phyloP scores from a whole-genome alignment of 2,113 vertebrate species.

The Amblyopsis rosae region DNA sequence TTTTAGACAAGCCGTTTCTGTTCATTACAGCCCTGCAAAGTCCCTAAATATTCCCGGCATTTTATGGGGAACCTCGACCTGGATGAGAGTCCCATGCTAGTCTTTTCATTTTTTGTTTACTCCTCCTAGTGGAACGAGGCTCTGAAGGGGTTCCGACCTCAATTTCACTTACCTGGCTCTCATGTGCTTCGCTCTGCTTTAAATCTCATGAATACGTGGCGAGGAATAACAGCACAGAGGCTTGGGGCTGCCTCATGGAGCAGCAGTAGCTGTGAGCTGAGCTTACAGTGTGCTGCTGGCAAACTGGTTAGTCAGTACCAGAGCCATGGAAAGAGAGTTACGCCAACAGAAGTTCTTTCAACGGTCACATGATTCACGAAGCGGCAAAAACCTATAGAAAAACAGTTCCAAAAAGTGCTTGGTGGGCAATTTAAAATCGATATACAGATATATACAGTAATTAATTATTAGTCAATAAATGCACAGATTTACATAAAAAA shows the following conservation, averaged over 20 bases:
- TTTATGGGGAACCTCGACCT: slow-evolving; percentile 22
- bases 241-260: neutral
- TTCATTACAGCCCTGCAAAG: slow-evolving; percentile 1
- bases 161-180: slow-evolving; percentile 46
- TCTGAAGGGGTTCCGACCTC: slow-evolving; percentile 53
- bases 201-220: slow-evolving; percentile 50
- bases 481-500: no score
- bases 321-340: no score
- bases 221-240: slow-evolving; percentile 36
- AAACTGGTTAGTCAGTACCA: no score
- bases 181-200: slow-evolving; percentile 34
- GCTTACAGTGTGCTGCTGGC: no score
- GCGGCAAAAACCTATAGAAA: no score
- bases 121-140: slow-evolving; percentile 16
- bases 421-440: no score
- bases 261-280: no score
- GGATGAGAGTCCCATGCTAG: slow-evolving; percentile 20
- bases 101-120: slow-evolving; percentile 32
- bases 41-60: neutral
- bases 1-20: neutral
- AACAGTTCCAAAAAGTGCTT: no score
- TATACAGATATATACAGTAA: no score
- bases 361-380: no score
- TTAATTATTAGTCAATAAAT: no score
- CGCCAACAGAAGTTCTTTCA: no score